Conservation (phyloP, 2,113 vertebrate species). For the Desmodus rotundus region DNA sequence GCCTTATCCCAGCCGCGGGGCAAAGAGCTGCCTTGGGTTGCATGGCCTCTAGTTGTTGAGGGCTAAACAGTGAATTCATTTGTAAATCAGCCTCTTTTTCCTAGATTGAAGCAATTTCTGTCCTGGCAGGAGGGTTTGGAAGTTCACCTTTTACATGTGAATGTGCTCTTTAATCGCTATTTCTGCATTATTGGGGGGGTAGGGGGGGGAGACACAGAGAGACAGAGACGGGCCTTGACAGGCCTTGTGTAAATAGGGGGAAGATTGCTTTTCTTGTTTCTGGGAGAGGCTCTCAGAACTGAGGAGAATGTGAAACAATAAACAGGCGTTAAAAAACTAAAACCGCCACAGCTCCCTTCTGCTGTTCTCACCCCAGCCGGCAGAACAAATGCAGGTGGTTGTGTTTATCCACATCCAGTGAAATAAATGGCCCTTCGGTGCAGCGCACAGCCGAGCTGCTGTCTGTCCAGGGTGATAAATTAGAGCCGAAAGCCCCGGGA, state of each 20-base stretch:
- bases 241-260: not conserved
- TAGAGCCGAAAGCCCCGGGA: not conserved
- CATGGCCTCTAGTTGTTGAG: not conserved
- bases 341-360: not conserved
- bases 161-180: not conserved
- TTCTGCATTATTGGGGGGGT: not conserved
- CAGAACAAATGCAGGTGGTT: not conserved
- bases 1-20: not conserved
- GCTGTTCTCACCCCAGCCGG: not conserved
- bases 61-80: slow-evolving; percentile 26
- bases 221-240: not conserved
- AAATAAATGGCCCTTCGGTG: not conserved
- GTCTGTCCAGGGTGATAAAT: slow-evolving; percentile 46
- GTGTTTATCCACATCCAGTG: not conserved
- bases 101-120: not conserved
- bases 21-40: not conserved
- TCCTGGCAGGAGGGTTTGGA: not conserved
- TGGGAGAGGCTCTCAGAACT: not conserved
- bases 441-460: not conserved
- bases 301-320: not conserved
- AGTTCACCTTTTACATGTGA: slow-evolving; percentile 39
- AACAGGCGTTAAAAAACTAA: not conserved
- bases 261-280: not conserved
- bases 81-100: slow-evolving; percentile 42
- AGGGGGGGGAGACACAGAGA: not conserved